These are phyloP conservation scores for Eudiplozoon nipponicum DNA, from an alignment of 2,888 invertebrate species.

Conservation along the genomic window DNA sequence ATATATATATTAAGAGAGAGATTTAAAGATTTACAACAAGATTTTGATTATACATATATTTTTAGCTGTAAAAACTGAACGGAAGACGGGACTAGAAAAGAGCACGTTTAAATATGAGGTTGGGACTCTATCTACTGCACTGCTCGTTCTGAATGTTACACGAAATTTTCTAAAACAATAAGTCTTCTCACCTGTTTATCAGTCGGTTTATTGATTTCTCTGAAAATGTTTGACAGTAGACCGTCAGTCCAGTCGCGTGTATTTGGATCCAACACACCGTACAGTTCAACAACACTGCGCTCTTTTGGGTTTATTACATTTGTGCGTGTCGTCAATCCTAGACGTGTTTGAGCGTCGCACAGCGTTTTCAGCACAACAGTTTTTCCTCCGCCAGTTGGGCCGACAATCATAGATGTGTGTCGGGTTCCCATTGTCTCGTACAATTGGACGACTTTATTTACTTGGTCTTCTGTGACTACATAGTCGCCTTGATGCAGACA, in stretches of 20 bases:
- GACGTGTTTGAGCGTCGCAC: constrained; percentile 41
- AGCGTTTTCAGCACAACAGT: constrained; percentile 47
- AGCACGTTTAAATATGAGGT: no score
- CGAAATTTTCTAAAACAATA: no score
- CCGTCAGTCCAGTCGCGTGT: constrained; percentile 75
- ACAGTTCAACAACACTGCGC: constrained; percentile 53
- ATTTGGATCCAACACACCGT: constrained; percentile 49
- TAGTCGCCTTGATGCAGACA: constrained; percentile 38
- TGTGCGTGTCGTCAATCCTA: constrained; percentile 47
- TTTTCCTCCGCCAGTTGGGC: constrained; percentile 68
- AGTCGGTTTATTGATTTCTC: constrained; percentile 46
- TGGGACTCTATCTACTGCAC: no score
- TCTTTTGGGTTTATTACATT: constrained; percentile 55
- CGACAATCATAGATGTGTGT: constrained; percentile 61
- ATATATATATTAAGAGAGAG: no score
- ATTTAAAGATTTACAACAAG: no score
- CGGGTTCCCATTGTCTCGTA: constrained; percentile 78
- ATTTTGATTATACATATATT: no score
- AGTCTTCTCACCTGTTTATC: constrained; percentile 41
- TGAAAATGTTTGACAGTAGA: constrained; percentile 53
- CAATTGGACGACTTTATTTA: constrained; percentile 55
- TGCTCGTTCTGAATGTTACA: no score
- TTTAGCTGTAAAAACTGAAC: no score
- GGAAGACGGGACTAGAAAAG: no score
- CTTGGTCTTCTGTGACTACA: constrained; percentile 39